Conservation (phyloP, 2,113 vertebrate genomes). For the Rhizomys pruinosus region DNA sequence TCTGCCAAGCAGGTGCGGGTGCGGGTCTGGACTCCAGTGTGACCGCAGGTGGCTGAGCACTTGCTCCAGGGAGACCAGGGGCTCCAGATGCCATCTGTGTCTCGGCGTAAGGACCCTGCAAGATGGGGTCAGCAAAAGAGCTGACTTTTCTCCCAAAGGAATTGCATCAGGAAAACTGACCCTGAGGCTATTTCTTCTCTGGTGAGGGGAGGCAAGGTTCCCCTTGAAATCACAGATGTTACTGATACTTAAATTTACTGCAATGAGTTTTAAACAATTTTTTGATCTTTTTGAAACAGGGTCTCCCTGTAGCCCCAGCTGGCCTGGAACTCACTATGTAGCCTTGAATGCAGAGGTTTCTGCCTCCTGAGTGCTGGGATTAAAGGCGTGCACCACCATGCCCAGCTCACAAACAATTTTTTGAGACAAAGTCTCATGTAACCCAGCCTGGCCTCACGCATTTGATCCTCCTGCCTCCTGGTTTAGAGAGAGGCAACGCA, state of each 20-base stretch:
- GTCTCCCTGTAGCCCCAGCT: background rate
- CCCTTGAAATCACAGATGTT: background rate
- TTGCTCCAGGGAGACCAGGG: slow-evolving; percentile 94
- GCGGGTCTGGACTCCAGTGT: slow-evolving; percentile 91
- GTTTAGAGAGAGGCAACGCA: background rate
- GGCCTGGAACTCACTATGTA: no score
- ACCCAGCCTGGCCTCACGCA: no score
- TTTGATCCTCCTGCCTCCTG: no score
- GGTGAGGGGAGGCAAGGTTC: background rate
- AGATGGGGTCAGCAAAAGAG: background rate
- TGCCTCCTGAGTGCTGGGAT: background rate
- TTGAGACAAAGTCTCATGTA: no score
- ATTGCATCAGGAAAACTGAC: background rate
- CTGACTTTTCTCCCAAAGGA: background rate
- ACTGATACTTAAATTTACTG: background rate
- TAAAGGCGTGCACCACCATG: no score
- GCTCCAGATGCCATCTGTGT: slow-evolving; percentile 88
- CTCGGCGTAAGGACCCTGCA: slow-evolving; percentile 83
- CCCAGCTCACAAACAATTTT: no score
- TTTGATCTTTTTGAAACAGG: background rate
- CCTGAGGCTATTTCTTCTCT: background rate
- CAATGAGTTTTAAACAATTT: background rate
- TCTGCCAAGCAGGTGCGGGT: slow-evolving; percentile 90
- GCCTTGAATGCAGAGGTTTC: no score
- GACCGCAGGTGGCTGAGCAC: slow-evolving; percentile 92